Percentiles rank a stretch among this genome's conserved stretches.
Conservation (phyloP, 1,140 invertebrate genomes). For the Macrobrachium nipponense region DNA sequence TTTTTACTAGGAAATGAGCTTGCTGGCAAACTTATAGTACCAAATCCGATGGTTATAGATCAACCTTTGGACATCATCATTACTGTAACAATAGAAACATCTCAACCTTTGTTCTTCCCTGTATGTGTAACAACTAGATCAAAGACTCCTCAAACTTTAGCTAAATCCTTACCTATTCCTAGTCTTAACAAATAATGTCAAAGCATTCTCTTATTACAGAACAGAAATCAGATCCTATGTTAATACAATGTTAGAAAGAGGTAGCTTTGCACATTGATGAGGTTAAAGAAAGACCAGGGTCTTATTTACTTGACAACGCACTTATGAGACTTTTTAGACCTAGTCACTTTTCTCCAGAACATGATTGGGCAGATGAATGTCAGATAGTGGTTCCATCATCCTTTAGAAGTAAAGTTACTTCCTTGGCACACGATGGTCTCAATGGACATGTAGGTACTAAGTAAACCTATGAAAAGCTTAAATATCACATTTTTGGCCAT, state of each 20-base stretch:
- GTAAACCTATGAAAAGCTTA: no score
- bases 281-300: background rate
- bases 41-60: no score
- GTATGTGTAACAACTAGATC: background rate
- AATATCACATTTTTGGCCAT: no score
- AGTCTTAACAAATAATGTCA: no score
- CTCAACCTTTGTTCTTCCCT: conserved; percentile 4
- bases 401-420: background rate
- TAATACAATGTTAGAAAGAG: conserved; percentile 14
- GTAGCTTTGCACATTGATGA: background rate
- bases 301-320: background rate
- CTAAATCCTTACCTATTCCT: background rate
- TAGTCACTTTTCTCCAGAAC: background rate
- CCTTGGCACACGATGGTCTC: background rate
- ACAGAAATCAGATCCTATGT: no score
- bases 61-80: no score
- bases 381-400: background rate
- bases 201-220: no score
- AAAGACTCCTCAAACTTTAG: background rate
- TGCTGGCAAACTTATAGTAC: background rate
- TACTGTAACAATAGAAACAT: background rate
- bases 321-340: background rate
- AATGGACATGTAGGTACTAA: no score
- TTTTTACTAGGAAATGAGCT: conserved; percentile 24
- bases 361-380: background rate